phyloP scores from a whole-genome alignment of 1,140 invertebrate genomes.

The Condylostylus longicornis region DNA sequence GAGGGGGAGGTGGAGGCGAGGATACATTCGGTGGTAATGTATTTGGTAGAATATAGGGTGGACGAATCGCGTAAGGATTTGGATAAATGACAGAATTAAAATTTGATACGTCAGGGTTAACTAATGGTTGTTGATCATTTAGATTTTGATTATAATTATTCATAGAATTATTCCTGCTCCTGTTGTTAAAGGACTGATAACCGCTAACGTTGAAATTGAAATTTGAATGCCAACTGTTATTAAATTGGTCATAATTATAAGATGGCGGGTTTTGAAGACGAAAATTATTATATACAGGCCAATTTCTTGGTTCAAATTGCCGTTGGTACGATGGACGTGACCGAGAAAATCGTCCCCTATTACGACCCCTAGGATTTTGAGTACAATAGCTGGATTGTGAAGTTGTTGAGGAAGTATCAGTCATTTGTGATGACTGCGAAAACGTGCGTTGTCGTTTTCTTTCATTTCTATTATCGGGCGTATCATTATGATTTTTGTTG shows the following conservation, averaged over 20 bases:
- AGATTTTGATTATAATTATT: slow-evolving; percentile 12
- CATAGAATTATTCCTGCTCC: neutral
- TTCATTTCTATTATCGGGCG: slow-evolving; percentile 8
- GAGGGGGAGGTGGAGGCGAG: slow-evolving; percentile 10
- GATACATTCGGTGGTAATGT: slow-evolving; percentile 9
- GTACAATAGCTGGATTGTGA: slow-evolving; percentile 5
- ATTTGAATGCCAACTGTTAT: slow-evolving; percentile 30
- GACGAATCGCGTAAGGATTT: slow-evolving; percentile 11
- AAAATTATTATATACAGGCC: neutral
- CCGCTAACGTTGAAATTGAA: slow-evolving; percentile 15
- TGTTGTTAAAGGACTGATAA: neutral
- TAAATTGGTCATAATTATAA: slow-evolving; percentile 23
- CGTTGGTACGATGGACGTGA: neutral
- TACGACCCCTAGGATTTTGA: slow-evolving; percentile 11
- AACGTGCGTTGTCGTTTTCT: neutral
- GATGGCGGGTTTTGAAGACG: slow-evolving; percentile 9
- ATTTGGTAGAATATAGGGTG: slow-evolving; percentile 8
- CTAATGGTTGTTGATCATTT: slow-evolving; percentile 7
- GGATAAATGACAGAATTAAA: neutral
- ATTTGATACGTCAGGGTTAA: slow-evolving; percentile 8
- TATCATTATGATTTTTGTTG: slow-evolving; percentile 18
- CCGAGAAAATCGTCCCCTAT: slow-evolving; percentile 4
- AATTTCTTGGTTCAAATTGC: neutral
- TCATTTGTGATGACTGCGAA: neutral
- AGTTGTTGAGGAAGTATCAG: slow-evolving; percentile 5